Percentiles rank a stretch among this genome's conserved stretches.
phyloP scores from a whole-genome alignment of 2,113 vertebrate genomes.

The Entosphenus tridentatus region DNA sequence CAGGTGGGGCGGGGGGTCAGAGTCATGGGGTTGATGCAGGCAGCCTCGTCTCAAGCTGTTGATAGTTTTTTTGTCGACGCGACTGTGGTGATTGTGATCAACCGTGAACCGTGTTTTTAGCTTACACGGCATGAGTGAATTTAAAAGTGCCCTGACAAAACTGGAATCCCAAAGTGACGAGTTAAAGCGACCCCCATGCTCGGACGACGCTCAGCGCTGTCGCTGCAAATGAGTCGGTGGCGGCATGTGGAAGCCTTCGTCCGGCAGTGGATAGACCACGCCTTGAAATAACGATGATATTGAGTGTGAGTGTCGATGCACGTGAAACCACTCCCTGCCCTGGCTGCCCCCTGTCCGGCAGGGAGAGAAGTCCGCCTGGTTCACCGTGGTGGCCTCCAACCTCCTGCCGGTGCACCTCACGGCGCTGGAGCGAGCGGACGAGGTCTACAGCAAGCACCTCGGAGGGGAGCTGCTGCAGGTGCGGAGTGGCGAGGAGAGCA shows the following conservation, averaged over 20 bases:
- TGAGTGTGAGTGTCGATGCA: background rate
- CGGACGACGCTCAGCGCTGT: too few species aligned
- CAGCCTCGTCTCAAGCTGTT: too few species aligned
- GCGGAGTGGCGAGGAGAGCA: conserved; percentile 10
- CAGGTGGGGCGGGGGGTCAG: conserved; percentile 22
- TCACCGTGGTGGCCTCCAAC: conserved; percentile 49
- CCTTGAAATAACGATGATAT: background rate
- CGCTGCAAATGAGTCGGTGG: too few species aligned
- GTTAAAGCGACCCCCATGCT: too few species aligned
- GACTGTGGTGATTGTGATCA: too few species aligned
- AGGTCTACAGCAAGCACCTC: conserved; percentile 36
- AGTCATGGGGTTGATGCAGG: too few species aligned
- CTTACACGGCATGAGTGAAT: background rate
- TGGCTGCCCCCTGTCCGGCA: conserved; percentile 15
- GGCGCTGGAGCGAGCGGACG: conserved; percentile 31
- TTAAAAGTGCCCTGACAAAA: background rate
- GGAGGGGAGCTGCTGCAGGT: conserved; percentile 44
- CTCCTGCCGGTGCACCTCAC: conserved; percentile 39
- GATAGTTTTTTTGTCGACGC: too few species aligned
- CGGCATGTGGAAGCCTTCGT: too few species aligned
- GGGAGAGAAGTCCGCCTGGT: conserved; percentile 51
- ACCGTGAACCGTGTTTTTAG: too few species aligned
- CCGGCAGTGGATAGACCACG: too few species aligned
- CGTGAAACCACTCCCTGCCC: background rate
- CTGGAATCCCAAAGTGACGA: background rate